Percentiles rank a stretch among this genome's conserved stretches.
Conservation (phyloP, 2,797 vertebrate species). For the Leucoraja ocellata region DNA sequence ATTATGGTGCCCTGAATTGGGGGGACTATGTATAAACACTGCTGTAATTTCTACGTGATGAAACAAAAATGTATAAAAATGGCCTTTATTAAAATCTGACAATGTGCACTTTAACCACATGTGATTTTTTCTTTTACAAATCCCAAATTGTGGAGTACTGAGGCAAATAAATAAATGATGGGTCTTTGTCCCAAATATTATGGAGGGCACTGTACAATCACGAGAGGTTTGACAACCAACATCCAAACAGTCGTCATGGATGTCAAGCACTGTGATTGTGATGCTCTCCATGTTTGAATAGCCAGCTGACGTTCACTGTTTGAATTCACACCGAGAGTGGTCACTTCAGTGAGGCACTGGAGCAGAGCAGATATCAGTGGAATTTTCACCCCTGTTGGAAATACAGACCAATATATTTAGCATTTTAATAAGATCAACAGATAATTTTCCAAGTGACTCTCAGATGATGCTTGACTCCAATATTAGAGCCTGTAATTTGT, state of each 20-base stretch:
- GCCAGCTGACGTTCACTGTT: not conserved
- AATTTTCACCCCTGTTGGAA: not conserved
- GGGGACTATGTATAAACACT: no score
- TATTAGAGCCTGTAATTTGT: not conserved
- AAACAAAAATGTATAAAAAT: no score
- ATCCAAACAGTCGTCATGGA: not conserved
- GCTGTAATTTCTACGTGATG: no score
- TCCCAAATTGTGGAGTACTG: no score
- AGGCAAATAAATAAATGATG: no score
- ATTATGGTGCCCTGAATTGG: no score
- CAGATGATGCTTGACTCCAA: not conserved
- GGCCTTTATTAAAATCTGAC: no score
- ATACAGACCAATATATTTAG: not conserved
- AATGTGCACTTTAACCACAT: no score
- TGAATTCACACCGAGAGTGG: not conserved
- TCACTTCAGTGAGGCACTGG: not conserved
- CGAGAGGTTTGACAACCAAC: not conserved
- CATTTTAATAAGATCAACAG: not conserved
- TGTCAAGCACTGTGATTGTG: not conserved
- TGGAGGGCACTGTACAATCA: not conserved
- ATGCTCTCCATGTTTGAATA: not conserved
- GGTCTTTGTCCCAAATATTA: no score
- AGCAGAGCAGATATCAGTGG: not conserved
- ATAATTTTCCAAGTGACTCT: not conserved
- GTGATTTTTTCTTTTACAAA: no score